Percentiles rank a stretch among this genome's conserved stretches.
Conservation (phyloP, 2,797 vertebrate species). For the Psittacula echo region DNA sequence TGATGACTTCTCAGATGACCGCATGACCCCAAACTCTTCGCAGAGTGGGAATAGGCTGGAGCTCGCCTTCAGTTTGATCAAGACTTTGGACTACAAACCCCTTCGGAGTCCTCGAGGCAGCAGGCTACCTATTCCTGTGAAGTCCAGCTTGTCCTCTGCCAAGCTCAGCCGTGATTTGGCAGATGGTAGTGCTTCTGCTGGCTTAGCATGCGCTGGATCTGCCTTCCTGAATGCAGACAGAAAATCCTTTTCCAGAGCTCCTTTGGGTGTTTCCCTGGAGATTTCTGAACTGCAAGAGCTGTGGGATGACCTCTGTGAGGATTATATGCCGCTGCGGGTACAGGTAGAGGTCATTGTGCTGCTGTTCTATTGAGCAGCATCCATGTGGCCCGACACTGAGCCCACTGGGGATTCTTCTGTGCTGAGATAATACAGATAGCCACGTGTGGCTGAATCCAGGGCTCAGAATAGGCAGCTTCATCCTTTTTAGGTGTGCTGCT, state of each 20-base stretch:
- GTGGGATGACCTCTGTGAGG: slow-evolving; percentile 89
- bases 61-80: slow-evolving; percentile 81
- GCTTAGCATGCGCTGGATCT: slow-evolving; percentile 52
- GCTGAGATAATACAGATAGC: slow-evolving; percentile 48
- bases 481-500: slow-evolving; percentile 45
- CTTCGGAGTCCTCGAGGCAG: slow-evolving; percentile 85
- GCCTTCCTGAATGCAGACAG: slow-evolving; percentile 67
- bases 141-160: slow-evolving; percentile 69
- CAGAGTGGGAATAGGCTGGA: slow-evolving; percentile 78
- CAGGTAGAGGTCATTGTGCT: slow-evolving; percentile 81
- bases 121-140: slow-evolving; percentile 87
- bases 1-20: slow-evolving; percentile 82
- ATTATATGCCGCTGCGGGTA: slow-evolving; percentile 84
- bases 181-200: slow-evolving; percentile 59
- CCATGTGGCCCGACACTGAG: background rate
- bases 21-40: slow-evolving; percentile 49
- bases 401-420: slow-evolving; percentile 18
- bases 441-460: background rate
- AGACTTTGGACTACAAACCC: slow-evolving; percentile 85
- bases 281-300: slow-evolving; percentile 87
- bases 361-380: background rate
- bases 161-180: slow-evolving; percentile 55
- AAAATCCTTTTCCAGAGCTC: slow-evolving; percentile 73
- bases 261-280: slow-evolving; percentile 80
- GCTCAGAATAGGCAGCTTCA: slow-evolving; percentile 44